Evolutionary conservation across 2,888 invertebrate species (phyloP).

Genomic region (Ochropleura plecta): DNA sequence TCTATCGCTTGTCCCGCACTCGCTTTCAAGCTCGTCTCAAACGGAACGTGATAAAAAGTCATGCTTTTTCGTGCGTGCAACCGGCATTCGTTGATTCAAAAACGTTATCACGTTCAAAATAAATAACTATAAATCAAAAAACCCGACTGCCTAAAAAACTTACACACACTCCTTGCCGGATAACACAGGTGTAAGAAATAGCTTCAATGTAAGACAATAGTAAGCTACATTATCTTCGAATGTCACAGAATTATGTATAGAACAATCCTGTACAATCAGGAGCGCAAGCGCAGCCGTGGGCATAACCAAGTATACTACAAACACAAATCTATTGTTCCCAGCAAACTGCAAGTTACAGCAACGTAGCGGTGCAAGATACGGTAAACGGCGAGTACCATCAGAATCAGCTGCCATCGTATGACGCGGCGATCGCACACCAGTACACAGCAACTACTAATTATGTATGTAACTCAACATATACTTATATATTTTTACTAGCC

Average conservation of each 20-base stretch:
- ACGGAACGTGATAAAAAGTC: too few relatives aligned
- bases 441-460: constrained; percentile 75
- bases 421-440: constrained; percentile 87
- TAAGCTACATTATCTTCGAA: not conserved
- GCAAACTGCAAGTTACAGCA: constrained; percentile 79
- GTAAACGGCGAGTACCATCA: constrained; percentile 75
- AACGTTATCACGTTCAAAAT: too few relatives aligned
- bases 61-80: too few relatives aligned
- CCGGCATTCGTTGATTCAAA: too few relatives aligned
- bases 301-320: not conserved
- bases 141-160: too few relatives aligned
- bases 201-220: too few relatives aligned
- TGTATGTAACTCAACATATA: constrained; percentile 69
- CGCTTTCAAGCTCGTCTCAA: too few relatives aligned
- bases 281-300: not conserved
- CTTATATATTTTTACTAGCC: too few relatives aligned
- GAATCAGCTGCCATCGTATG: constrained; percentile 83
- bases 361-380: constrained; percentile 67
- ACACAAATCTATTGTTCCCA: constrained; percentile 9
- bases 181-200: too few relatives aligned
- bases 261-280: not conserved
- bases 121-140: too few relatives aligned
- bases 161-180: too few relatives aligned
- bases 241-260: not conserved
- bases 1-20: too few relatives aligned